A percentile compares a stretch with the other conserved stretches of the same genome.
phyloP scores from a whole-genome alignment of 2,113 vertebrate species.

The Ochotona princeps region DNA sequence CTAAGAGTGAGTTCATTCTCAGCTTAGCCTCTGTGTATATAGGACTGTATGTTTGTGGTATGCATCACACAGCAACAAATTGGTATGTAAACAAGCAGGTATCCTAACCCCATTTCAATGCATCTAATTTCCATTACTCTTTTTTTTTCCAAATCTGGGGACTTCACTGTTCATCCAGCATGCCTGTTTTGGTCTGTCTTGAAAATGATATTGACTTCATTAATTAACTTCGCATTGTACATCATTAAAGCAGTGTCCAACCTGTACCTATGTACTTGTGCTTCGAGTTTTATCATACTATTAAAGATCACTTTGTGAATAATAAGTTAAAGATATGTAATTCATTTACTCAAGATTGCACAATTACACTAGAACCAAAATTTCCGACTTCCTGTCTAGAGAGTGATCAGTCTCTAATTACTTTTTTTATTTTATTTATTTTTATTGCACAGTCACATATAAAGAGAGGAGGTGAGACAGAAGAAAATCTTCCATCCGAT shows the following conservation, averaged over 20 bases:
- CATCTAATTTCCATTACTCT: neutral
- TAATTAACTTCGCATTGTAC: constrained; percentile 17
- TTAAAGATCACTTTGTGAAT: constrained; percentile 30
- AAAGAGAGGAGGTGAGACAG: too few relatives aligned
- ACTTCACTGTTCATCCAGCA: neutral
- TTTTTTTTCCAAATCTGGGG: neutral
- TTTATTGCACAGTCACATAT: too few relatives aligned
- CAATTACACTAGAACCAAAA: neutral
- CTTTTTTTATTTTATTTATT: too few relatives aligned
- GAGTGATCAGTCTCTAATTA: neutral
- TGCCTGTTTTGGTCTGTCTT: constrained; percentile 34
- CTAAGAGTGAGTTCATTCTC: neutral
- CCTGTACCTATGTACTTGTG: too few relatives aligned
- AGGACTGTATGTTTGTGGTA: too few relatives aligned
- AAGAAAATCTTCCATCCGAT: too few relatives aligned
- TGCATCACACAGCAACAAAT: neutral
- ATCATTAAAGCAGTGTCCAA: constrained; percentile 51
- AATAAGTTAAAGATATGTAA: neutral
- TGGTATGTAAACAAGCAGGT: neutral
- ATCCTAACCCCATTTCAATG: neutral
- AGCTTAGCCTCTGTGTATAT: neutral
- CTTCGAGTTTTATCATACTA: too few relatives aligned
- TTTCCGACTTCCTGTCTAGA: neutral
- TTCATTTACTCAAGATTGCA: neutral
- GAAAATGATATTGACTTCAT: neutral